Evolutionary conservation across 2,113 vertebrate species (phyloP).

Genomic region (Todiramphus saurophagus): DNA sequence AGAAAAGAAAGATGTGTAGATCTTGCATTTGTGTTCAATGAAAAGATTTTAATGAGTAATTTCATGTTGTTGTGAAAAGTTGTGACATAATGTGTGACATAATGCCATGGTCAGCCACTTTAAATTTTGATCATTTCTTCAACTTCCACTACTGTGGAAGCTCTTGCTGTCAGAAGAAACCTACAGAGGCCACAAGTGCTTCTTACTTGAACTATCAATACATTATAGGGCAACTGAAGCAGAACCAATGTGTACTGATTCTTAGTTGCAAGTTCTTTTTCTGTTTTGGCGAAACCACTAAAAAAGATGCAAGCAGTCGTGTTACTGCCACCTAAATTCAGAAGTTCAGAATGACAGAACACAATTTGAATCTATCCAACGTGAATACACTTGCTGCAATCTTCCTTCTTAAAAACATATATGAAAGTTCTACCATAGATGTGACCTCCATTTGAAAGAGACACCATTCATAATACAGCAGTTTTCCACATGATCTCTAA

Average conservation of each 20-base stretch:
- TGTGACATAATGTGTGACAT: background rate
- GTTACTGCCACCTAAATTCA: background rate
- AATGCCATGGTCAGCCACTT: background rate
- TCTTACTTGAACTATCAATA: background rate
- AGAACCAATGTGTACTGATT: background rate
- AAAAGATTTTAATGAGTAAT: background rate
- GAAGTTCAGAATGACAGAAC: background rate
- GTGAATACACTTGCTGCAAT: background rate
- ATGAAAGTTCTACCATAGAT: background rate
- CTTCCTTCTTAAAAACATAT: background rate
- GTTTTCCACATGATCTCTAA: background rate
- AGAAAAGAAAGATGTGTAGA: too few relatives aligned
- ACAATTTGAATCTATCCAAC: background rate
- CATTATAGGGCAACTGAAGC: background rate
- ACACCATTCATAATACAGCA: background rate
- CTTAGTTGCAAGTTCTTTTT: background rate
- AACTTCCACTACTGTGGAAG: background rate
- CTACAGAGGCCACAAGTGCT: background rate
- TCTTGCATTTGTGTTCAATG: background rate
- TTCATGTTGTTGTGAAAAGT: background rate
- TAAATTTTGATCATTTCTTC: background rate
- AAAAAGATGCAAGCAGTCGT: background rate
- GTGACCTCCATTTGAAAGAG: background rate
- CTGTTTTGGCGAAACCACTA: background rate
- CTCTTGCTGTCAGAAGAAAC: background rate